Percentiles rank a stretch among this genome's conserved stretches.
These are phyloP conservation scores for Campoletis sonorensis DNA, from an alignment of 1,140 invertebrate species.

Conservation along the genomic window DNA sequence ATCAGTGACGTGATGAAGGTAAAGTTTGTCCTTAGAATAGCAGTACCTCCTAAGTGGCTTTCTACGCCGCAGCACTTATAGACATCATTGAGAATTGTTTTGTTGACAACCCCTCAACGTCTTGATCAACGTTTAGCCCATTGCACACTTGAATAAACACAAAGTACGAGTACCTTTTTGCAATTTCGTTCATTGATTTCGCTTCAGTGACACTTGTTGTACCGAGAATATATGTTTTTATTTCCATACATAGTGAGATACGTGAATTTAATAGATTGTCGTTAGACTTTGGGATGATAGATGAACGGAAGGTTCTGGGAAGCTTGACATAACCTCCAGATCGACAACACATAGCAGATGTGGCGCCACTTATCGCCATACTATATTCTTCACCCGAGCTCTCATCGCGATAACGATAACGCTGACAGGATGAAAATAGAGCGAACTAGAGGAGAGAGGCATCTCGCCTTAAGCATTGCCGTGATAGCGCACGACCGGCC, in stretches of 20 bases:
- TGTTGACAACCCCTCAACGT: too few relatives aligned
- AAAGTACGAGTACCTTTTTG: too few relatives aligned
- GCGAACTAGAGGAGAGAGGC: background rate
- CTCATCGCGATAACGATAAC: constrained; percentile 33
- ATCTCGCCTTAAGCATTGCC: background rate
- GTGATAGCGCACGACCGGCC: constrained; percentile 49
- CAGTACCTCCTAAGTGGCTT: too few relatives aligned
- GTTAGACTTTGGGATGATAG: background rate
- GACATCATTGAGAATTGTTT: too few relatives aligned
- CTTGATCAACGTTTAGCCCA: too few relatives aligned
- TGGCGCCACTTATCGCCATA: background rate
- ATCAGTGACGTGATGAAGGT: too few relatives aligned
- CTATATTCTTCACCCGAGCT: background rate
- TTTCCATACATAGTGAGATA: background rate
- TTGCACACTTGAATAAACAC: too few relatives aligned
- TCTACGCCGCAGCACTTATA: too few relatives aligned
- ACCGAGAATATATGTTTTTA: background rate
- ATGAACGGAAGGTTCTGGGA: background rate
- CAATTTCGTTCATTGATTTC: too few relatives aligned
- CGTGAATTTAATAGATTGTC: constrained; percentile 13
- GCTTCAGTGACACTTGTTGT: too few relatives aligned
- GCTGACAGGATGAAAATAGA: constrained; percentile 19
- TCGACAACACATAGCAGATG: background rate
- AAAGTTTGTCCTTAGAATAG: too few relatives aligned
- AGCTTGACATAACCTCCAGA: background rate